Evolutionary conservation across 1,140 invertebrate genomes (phyloP).

Genomic region (Protaetia brevitarsis): DNA sequence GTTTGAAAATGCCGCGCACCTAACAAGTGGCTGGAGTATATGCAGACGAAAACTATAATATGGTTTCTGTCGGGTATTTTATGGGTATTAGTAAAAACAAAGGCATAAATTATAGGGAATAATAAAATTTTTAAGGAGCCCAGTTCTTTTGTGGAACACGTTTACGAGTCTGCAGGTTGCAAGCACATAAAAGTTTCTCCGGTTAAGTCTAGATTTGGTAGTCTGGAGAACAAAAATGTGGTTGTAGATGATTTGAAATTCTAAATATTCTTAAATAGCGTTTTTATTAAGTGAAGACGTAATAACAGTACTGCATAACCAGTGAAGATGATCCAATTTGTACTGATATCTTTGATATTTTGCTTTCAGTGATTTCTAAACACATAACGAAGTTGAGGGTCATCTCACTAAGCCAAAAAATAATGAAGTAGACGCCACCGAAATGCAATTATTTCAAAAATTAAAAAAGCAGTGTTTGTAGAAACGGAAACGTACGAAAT

Average conservation of each 20-base stretch:
- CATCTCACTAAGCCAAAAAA: too few species aligned
- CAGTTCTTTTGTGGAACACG: background rate
- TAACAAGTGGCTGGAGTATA: constrained; percentile 10
- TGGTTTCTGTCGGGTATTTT: background rate
- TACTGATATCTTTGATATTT: too few species aligned
- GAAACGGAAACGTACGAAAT: too few species aligned
- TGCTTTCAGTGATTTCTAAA: too few species aligned
- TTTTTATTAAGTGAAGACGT: too few species aligned
- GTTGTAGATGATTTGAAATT: background rate
- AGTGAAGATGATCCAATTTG: too few species aligned
- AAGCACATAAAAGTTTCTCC: background rate
- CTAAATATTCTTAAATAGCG: too few species aligned
- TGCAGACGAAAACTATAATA: constrained; percentile 4
- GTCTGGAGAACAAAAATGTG: background rate
- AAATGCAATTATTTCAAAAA: too few species aligned
- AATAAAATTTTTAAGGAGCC: constrained; percentile 8
- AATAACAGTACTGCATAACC: too few species aligned
- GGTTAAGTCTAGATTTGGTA: background rate
- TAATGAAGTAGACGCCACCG: too few species aligned
- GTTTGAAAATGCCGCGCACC: background rate
- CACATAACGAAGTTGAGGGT: too few species aligned
- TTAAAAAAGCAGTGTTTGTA: too few species aligned
- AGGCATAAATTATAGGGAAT: constrained; percentile 1
- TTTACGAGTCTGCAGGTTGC: background rate
- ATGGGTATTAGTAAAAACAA: constrained; percentile 10